Conservation (phyloP, 2,888 invertebrate genomes). For the Cryptus viduatorius region DNA sequence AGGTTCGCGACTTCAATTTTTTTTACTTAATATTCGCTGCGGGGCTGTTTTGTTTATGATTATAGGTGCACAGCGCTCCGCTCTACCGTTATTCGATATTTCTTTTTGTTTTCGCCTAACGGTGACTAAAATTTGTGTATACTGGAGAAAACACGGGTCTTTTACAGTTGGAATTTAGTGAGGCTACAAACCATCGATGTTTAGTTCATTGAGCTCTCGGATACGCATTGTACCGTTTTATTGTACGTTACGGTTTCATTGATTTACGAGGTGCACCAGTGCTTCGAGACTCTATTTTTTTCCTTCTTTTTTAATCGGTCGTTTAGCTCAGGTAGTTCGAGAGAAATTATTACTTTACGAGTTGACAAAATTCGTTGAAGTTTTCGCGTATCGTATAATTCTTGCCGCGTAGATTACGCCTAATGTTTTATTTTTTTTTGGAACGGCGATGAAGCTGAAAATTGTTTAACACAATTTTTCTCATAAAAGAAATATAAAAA, state of each 20-base stretch:
- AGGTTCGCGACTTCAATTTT: not conserved
- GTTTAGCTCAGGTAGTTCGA: conserved; percentile 7
- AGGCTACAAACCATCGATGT: conserved; percentile 15
- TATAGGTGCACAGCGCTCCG: not conserved
- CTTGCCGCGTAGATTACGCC: too few species aligned
- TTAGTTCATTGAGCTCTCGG: conserved; percentile 46
- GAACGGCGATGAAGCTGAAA: too few species aligned
- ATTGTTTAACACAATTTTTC: too few species aligned
- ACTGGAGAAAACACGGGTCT: conserved; percentile 11
- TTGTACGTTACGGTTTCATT: conserved; percentile 47
- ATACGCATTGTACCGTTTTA: conserved; percentile 60
- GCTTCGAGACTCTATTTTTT: conserved; percentile 6
- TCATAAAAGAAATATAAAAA: not conserved
- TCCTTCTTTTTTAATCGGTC: conserved; percentile 19
- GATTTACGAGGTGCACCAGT: conserved; percentile 31
- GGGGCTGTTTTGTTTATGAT: not conserved
- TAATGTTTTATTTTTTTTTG: too few species aligned
- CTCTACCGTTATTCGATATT: not conserved
- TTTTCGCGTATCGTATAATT: too few species aligned
- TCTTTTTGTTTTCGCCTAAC: not conserved
- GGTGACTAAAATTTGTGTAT: conserved; percentile 13
- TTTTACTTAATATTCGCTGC: not conserved
- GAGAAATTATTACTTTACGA: too few species aligned
- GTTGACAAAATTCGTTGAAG: too few species aligned
- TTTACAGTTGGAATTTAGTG: conserved; percentile 33